Evolutionary conservation across 2,888 invertebrate genomes (phyloP), one percentile per base, ranked within the genome.

Genomic region (Platycnemis pennipes): DNA sequence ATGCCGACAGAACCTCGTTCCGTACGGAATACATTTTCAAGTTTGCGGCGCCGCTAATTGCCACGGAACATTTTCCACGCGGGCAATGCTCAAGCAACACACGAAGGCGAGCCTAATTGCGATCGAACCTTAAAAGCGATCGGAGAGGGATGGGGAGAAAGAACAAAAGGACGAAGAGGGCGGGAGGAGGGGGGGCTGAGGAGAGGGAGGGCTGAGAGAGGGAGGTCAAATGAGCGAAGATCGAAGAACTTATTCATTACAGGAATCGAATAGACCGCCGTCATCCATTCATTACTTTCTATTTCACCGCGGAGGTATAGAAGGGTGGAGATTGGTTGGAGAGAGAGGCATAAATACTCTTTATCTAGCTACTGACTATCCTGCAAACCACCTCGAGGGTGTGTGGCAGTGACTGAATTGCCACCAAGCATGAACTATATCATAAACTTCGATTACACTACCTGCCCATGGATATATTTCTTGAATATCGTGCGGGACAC

Each of bases 21-120:
- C n/a, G n/a, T n/a, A n/a, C n/a, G 19, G 53, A 19, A 19, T 53
- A 13, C 53, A 19, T 53, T 11, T 63, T 63, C 63, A 3, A n/a
- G 26, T n/a, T 63, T 63, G 26, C 63, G 63, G 26, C 63, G 63
- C 26, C 63, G 26, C 63, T 63, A 63, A 63, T 63, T 63, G 63
- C 26, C 63, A 63, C 63, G 22, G 63, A 26, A 11, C 7, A 63
- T 63, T 2, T 7, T n/a, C 63, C 63, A n/a, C 22, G 7, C 63
- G 63, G 63, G 63, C 7, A 63, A 63, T 63, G 63, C 63, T 7
- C 26, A 63, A 22, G 63, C 26, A 63, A 63, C 63, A 26, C 63
- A 63, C 63, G 63, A 63, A 1, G 63, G 63, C 63, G 63, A 26
- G 63, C 77, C 37, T 77, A 77, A 77, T 77, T 77, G 77, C 77